Conservation (phyloP, 2,797 vertebrate genomes). For the Falco columbarius region DNA sequence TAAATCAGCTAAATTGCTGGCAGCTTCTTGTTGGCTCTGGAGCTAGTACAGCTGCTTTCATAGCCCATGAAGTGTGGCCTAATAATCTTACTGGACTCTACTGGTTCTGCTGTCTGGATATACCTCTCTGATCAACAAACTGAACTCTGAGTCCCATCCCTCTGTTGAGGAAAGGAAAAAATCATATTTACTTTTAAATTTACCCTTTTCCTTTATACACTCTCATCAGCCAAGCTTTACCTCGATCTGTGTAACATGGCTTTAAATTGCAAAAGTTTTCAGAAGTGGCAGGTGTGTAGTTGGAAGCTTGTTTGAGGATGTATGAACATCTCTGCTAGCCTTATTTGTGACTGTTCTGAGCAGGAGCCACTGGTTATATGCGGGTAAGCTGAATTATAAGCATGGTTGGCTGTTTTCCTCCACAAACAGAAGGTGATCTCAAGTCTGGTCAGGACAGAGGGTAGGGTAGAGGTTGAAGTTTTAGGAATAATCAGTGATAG, state of each 20-base stretch:
- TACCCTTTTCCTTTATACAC: background rate
- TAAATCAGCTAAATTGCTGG: conserved; percentile 25
- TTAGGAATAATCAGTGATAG: background rate
- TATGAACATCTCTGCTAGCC: background rate
- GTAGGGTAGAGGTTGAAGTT: background rate
- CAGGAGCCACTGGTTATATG: background rate
- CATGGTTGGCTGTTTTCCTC: background rate
- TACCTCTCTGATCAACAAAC: background rate
- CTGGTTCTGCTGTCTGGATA: background rate
- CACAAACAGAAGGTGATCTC: background rate
- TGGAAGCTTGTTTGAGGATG: background rate
- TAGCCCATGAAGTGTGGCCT: background rate
- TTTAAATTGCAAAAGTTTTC: background rate
- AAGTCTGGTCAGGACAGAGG: background rate
- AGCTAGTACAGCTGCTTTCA: background rate
- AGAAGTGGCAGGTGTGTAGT: background rate
- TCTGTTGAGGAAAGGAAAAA: background rate
- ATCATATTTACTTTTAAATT: background rate
- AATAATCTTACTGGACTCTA: background rate
- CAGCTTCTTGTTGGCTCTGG: background rate
- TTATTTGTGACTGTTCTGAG: background rate
- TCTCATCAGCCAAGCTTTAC: background rate
- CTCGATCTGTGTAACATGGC: accelerated
- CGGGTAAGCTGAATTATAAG: background rate
- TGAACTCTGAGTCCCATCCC: background rate